Percentiles rank a stretch among this genome's conserved stretches.
phyloP scores from a whole-genome alignment of 1,140 invertebrate species.

The Cylas formicarius region DNA sequence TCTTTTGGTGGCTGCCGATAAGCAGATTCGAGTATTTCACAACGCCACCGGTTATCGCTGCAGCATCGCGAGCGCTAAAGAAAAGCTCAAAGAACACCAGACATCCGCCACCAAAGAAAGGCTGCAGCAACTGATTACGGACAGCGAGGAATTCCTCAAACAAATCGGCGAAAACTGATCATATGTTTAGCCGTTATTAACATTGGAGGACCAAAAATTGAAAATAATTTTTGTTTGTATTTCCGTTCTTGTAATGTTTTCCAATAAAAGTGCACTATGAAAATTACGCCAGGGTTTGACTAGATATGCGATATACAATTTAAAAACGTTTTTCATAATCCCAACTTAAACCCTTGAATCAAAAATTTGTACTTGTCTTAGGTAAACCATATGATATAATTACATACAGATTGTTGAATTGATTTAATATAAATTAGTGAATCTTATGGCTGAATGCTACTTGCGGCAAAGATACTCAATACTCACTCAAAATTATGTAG shows the following conservation, averaged over 20 bases:
- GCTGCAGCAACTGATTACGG: constrained; percentile 59
- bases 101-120: constrained; percentile 67
- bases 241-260: not conserved
- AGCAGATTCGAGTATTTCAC: constrained; percentile 68
- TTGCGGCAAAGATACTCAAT: no score
- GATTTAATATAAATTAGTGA: no score
- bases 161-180: constrained; percentile 42
- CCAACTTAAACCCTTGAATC: no score
- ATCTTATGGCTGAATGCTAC: no score
- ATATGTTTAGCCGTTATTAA: not conserved
- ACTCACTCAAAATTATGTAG: no score
- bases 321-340: constrained; percentile 8
- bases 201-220: not conserved
- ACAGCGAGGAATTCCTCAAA: constrained; percentile 52
- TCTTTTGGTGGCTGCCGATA: constrained; percentile 68
- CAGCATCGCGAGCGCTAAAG: constrained; percentile 56
- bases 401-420: no score
- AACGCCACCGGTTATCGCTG: constrained; percentile 73
- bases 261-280: not conserved
- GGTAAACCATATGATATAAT: no score
- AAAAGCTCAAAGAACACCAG: constrained; percentile 55
- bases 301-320: no score
- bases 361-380: no score
- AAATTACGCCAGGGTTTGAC: no score
- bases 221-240: not conserved